Base-by-base conservation (phyloP, 2,797 vertebrate genomes). In the Brotula barbata region DNA sequence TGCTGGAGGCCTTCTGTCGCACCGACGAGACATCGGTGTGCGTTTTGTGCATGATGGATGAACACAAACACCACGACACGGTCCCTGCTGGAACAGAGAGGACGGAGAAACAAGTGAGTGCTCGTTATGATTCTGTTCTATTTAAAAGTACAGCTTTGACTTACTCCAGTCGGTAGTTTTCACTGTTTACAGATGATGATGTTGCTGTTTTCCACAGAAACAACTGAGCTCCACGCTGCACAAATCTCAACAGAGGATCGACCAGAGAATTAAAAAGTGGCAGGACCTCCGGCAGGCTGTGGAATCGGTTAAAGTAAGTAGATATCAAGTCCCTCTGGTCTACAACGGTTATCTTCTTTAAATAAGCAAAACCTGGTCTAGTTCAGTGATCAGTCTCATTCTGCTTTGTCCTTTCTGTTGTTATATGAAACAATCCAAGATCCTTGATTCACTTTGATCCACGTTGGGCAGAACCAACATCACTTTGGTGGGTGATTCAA, bases 1-100 rank as follows among this genome's bases (percentile, higher is more conserved):
- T 98, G 63, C 87, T 96, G 71, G 97, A 98, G 68, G 92, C 95
- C 43, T 97, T 91, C 71, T 99, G 97, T 80, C 77, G 84, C 2
- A 80, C 89, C 0, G 95, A 99, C 48, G 6, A 87, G 77, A 71
- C 52, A 19, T 93, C 94, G 5, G 93, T 98, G 82, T 98, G 97
- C 43, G 93, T 94, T 39, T 59, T 95, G 61, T 99, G 96, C 76
- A 89, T 97, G 81, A 93, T 95, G 79, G 88, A 84, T 0, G 95
- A 98, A 81, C 91, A 93, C 85, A 95, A 95, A 83, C 68, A 84
- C 64, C 97, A 97, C 2, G 80, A 90, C 50, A 90, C 91, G 0
- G 82, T 54, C 33, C 75, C 91, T 0, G 75, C 95, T 73, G 91
- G 87, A 61, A 77, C 91, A 5, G 96, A 95, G 76, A 94, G 92